Evolutionary conservation across 2,888 invertebrate species (phyloP), one percentile per base, ranked within the genome.

Genomic region (Cinara cedri): DNA sequence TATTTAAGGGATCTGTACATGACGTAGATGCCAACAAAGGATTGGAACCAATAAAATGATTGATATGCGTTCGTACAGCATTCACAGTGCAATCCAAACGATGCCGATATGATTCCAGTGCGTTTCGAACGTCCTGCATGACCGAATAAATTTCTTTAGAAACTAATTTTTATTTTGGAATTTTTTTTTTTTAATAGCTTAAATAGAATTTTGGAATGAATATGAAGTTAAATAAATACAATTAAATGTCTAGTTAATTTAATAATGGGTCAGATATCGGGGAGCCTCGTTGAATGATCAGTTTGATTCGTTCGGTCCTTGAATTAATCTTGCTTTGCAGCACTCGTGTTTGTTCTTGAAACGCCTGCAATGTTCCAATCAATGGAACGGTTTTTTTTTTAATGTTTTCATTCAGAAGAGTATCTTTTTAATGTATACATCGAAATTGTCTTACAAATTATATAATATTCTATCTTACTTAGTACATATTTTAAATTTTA

Each of bases 321-420:
- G 93, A 92, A 85, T 91, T 90, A 85, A 96, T 93, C 89, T 94
- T 94, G 88, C 91, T 92, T 87, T 95, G 94, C 86, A 96, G 90
- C 86, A 91, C 90, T 87, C 93, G 93, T 85, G 94, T 91, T 87
- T 90, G 91, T 88, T 95, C 95, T 86, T 92, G 92, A 89, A 90
- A 93, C 87, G 91, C 91, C 95, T 95, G 88, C 81, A 83, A 83
- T 85, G 86, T 87, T 85, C 81, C 81, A 81, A 80, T 65, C 60
- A 81, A 82, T 57, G 71, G 80, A 70, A 81, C 72, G n/a, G 21
- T 54, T 42, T 51, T 66, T 65, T 66, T 63, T 72, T 72, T 62
- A 63, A 74, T 62, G 34, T 49, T 72, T 72, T 72, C 19, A 72
- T 72, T 65, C 44, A 74, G 74, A 34, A 74, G 62, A 63, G 51